phyloP scores from a whole-genome alignment of 2,113 vertebrate genomes.

The Entelurus aequoreus region DNA sequence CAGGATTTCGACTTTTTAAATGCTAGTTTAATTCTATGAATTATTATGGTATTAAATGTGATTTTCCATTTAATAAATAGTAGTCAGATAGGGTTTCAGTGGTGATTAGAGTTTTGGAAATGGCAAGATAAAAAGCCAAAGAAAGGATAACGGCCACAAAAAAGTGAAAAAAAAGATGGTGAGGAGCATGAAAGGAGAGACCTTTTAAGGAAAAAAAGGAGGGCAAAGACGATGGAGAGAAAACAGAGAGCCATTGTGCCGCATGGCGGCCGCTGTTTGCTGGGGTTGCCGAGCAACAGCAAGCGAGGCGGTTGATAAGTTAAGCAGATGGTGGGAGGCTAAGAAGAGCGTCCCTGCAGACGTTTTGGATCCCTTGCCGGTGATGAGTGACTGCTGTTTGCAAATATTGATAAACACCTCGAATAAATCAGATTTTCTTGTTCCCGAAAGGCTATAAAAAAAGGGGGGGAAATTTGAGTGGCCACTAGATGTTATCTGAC shows the following conservation, averaged over 20 bases:
- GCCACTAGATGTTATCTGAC: too few species aligned
- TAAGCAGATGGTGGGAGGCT: slow-evolving; percentile 65
- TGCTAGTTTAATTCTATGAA: too few species aligned
- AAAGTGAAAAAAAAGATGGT: slow-evolving; percentile 41
- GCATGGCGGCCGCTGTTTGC: slow-evolving; percentile 58
- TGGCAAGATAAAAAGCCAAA: too few species aligned
- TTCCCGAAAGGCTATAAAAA: neutral
- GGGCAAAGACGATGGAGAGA: slow-evolving; percentile 31
- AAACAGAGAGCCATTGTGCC: slow-evolving; percentile 63
- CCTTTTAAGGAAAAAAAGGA: slow-evolving; percentile 14
- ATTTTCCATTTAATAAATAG: too few species aligned
- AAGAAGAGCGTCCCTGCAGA: slow-evolving; percentile 9
- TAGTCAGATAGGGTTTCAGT: too few species aligned
- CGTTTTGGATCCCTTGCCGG: neutral
- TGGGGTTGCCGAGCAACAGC: slow-evolving; percentile 49
- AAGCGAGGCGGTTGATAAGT: slow-evolving; percentile 56
- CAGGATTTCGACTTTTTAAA: too few species aligned
- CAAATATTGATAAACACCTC: neutral
- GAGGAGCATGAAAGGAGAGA: slow-evolving; percentile 33
- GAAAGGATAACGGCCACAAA: slow-evolving; percentile 1
- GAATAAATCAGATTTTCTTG: too few species aligned
- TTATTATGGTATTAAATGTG: too few species aligned
- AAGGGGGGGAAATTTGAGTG: too few species aligned
- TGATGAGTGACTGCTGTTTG: slow-evolving; percentile 1
- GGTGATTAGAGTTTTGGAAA: too few species aligned